These are phyloP conservation scores for Mantis religiosa DNA, from an alignment of 2,888 invertebrate species.

Conservation along the genomic window DNA sequence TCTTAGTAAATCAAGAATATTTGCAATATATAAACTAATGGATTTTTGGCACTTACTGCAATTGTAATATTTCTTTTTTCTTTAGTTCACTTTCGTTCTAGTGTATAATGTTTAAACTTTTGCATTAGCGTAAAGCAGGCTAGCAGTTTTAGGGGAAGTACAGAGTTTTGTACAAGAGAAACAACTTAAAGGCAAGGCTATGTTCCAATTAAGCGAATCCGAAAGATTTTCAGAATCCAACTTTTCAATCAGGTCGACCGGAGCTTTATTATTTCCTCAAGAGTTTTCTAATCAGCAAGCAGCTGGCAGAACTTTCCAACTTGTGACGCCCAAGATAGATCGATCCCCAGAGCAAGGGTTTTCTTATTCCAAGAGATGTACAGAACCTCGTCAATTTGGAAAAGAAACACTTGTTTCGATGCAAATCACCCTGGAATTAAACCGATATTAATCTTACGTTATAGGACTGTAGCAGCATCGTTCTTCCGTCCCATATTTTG, in stretches of 20 bases:
- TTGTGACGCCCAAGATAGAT: neutral
- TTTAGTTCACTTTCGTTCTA: no score
- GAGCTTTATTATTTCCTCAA: neutral
- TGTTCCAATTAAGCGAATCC: neutral
- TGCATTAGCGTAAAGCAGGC: neutral
- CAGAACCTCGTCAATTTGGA: neutral
- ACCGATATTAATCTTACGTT: no score
- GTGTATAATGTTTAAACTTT: no score
- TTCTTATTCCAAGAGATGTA: neutral
- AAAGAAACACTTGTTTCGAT: neutral
- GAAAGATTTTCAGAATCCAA: neutral
- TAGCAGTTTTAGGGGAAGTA: neutral
- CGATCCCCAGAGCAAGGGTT: neutral
- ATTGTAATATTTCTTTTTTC: no score
- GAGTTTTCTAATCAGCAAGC: neutral
- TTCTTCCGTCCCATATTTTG: no score
- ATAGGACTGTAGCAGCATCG: no score
- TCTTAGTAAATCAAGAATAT: no score
- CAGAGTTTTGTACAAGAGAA: neutral
- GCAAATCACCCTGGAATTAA: neutral
- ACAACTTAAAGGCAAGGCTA: neutral
- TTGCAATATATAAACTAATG: no score
- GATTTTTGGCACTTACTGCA: no score
- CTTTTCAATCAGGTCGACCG: neutral
- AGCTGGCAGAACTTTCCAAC: neutral